phyloP scores from a whole-genome alignment of 23 tunicate genomes.

The Styela plicata region DNA sequence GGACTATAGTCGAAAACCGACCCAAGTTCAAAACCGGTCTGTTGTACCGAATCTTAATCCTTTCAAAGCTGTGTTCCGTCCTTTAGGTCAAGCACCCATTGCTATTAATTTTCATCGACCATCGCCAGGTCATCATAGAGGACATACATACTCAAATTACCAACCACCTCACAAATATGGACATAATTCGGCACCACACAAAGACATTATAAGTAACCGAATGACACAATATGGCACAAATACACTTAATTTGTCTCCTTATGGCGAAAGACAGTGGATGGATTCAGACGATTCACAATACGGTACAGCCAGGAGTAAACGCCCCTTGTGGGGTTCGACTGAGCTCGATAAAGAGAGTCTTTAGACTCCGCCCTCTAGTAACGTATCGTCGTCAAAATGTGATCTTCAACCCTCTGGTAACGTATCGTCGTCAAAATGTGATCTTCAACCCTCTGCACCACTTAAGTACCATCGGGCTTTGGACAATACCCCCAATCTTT shows the following conservation, averaged over 20 bases:
- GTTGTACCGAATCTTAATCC: background rate
- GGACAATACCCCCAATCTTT: background rate
- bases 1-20: background rate
- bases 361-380: slow-evolving; percentile 18
- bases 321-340: slow-evolving; percentile 22
- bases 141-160: slow-evolving; percentile 12
- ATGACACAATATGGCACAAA: background rate
- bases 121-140: background rate
- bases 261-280: slow-evolving; percentile 28
- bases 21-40: background rate
- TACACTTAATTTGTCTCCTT: background rate
- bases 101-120: slow-evolving; percentile 11
- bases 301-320: slow-evolving; percentile 25
- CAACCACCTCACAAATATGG: background rate
- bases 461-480: background rate
- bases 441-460: background rate
- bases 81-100: background rate
- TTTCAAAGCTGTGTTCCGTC: background rate
- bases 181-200: background rate
- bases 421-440: background rate
- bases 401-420: too few species aligned
- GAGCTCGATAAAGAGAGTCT: slow-evolving; percentile 11
- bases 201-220: background rate
- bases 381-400: too few species aligned
- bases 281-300: slow-evolving; percentile 15